phyloP scores from a whole-genome alignment of 2,797 vertebrate species.

The Silurus aristotelis region DNA sequence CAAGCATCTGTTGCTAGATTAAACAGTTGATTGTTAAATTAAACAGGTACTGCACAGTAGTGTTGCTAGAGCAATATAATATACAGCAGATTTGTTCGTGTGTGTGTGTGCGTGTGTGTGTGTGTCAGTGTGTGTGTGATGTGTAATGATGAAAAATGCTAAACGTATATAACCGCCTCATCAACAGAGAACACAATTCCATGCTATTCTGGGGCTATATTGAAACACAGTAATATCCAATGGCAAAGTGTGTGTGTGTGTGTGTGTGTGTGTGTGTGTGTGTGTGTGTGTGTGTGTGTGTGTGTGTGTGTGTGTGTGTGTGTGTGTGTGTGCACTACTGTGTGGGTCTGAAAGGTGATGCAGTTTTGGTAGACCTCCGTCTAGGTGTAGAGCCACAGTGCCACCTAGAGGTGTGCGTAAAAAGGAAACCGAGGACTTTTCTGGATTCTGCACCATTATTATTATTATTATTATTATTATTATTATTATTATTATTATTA shows the following conservation, averaged over 20 bases:
- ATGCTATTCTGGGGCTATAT: background rate
- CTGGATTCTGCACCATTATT: background rate
- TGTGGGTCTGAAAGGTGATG: conserved; percentile 3
- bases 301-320: background rate
- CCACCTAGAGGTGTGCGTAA: conserved; percentile 18
- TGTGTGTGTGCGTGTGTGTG: background rate
- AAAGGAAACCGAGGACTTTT: background rate
- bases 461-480: conserved; percentile 9
- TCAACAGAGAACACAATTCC: conserved; percentile 18
- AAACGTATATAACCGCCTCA: conserved; percentile 1
- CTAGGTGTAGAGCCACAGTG: conserved; percentile 28
- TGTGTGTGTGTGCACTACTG: background rate
- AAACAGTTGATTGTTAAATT: conserved; percentile 33
- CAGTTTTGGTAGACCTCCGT: background rate
- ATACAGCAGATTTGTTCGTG: background rate
- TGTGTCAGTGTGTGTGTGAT: background rate
- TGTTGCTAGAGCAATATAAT: background rate
- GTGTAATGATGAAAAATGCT: conserved; percentile 2
- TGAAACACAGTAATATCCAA: conserved; percentile 21
- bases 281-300: background rate
- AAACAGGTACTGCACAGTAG: conserved; percentile 17
- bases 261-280: background rate
- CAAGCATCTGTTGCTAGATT: conserved; percentile 21
- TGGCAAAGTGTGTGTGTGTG: background rate
- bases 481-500: conserved; percentile 4